These are phyloP conservation scores for Ephialtes manifestator DNA, from an alignment of 2,888 invertebrate species.

Conservation along the genomic window DNA sequence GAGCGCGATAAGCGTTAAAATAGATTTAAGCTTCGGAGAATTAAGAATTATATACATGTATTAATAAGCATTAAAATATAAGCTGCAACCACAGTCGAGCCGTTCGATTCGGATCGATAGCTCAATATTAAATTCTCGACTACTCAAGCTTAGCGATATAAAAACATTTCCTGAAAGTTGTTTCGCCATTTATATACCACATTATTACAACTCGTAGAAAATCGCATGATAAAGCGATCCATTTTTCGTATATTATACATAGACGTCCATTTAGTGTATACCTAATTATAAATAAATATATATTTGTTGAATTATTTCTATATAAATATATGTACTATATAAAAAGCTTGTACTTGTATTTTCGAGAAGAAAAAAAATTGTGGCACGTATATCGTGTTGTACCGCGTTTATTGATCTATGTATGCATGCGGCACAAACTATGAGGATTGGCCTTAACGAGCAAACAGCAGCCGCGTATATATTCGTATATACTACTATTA, in stretches of 20 bases:
- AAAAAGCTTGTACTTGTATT: conserved; percentile 76
- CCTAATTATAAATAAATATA: conserved; percentile 64
- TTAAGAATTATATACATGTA: conserved; percentile 56
- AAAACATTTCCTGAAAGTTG: conserved; percentile 63
- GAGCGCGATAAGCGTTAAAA: conserved; percentile 58
- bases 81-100: conserved; percentile 59
- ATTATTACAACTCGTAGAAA: conserved; percentile 42
- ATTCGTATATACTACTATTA: conserved; percentile 59
- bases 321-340: conserved; percentile 31
- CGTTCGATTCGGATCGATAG: conserved; percentile 61
- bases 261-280: conserved; percentile 59
- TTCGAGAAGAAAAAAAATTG: conserved; percentile 65
- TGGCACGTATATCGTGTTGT: conserved; percentile 27
- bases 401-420: conserved; percentile 28
- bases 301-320: conserved; percentile 74
- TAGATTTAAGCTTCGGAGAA: conserved; percentile 59
- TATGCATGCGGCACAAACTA: conserved; percentile 44
- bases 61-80: conserved; percentile 22
- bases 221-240: conserved; percentile 44
- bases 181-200: conserved; percentile 55
- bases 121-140: conserved; percentile 57
- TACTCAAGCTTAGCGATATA: conserved; percentile 35
- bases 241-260: conserved; percentile 49
- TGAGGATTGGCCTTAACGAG: conserved; percentile 62
- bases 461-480: conserved; percentile 55